Percentiles rank a stretch among this genome's conserved stretches.
Evolutionary conservation across 2,888 invertebrate genomes (phyloP).

Genomic region (Agrotis clavis): DNA sequence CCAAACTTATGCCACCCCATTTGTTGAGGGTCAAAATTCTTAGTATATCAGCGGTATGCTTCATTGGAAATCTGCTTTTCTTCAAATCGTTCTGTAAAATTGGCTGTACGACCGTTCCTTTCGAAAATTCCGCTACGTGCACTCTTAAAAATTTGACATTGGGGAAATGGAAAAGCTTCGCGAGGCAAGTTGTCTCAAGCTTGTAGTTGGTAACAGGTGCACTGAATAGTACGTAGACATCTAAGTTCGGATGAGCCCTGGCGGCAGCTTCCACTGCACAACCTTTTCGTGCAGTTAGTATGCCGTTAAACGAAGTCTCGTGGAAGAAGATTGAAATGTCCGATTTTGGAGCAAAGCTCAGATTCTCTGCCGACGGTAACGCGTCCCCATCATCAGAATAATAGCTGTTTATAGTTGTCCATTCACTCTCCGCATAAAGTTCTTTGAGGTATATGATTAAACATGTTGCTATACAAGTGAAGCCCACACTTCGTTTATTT

Average conservation of each 20-base stretch:
- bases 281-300: constrained; percentile 91
- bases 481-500: constrained; percentile 17
- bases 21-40: constrained; percentile 93
- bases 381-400: constrained; percentile 47
- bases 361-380: constrained; percentile 65
- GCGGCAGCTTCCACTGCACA: constrained; percentile 94
- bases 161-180: constrained; percentile 29
- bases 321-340: constrained; percentile 91
- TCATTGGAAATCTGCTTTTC: constrained; percentile 31
- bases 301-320: constrained; percentile 91
- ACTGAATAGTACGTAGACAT: constrained; percentile 89
- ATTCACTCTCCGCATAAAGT: not conserved
- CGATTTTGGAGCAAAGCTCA: constrained; percentile 69
- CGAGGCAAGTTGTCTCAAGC: constrained; percentile 28
- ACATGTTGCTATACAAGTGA: constrained; percentile 21
- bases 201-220: constrained; percentile 24
- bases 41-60: constrained; percentile 92
- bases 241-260: constrained; percentile 90
- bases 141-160: constrained; percentile 56
- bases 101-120: constrained; percentile 39
- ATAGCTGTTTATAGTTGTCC: constrained; percentile 31
- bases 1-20: constrained; percentile 94
- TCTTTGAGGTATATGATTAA: constrained; percentile 15
- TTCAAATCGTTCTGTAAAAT: constrained; percentile 34
- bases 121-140: constrained; percentile 74